Percentiles rank a stretch among this genome's conserved stretches.
Evolutionary conservation across 2,888 invertebrate species (phyloP).

Genomic region (Aspidiotus rigidus): DNA sequence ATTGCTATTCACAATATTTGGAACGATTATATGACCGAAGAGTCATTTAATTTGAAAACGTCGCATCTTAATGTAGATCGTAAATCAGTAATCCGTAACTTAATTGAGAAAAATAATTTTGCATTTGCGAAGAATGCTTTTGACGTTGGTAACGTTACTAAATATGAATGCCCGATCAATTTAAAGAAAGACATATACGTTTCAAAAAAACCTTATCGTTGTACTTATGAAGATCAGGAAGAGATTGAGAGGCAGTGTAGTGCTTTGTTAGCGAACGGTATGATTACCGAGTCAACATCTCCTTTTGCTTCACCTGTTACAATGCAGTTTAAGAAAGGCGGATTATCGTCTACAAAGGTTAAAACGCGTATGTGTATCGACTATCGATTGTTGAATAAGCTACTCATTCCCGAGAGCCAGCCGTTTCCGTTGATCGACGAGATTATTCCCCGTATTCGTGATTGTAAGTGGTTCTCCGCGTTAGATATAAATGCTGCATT

Average conservation of each 20-base stretch:
- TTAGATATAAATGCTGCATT: slow-evolving; percentile 43
- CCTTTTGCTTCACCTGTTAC: slow-evolving; percentile 29
- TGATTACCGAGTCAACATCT: slow-evolving; percentile 23
- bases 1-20: not conserved
- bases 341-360: slow-evolving; percentile 7
- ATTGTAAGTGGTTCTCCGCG: slow-evolving; percentile 41
- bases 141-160: not conserved
- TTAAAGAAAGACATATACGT: not conserved
- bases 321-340: slow-evolving; percentile 20
- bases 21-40: slow-evolving; percentile 1
- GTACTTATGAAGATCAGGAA: slow-evolving; percentile 17
- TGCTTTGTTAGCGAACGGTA: slow-evolving; percentile 13
- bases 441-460: slow-evolving; percentile 36
- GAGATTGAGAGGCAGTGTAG: slow-evolving; percentile 26
- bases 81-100: not conserved
- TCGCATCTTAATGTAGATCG: slow-evolving; percentile 1
- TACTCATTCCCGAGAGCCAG: slow-evolving; percentile 17
- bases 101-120: slow-evolving; percentile 5
- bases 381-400: slow-evolving; percentile 22
- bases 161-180: slow-evolving; percentile 4
- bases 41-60: not conserved
- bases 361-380: slow-evolving; percentile 21
- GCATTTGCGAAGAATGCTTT: not conserved
- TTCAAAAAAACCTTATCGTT: slow-evolving; percentile 28
- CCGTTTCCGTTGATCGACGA: slow-evolving; percentile 22